These are phyloP conservation scores for Erebia ligea DNA, from an alignment of 2,888 invertebrate species.

Conservation along the genomic window DNA sequence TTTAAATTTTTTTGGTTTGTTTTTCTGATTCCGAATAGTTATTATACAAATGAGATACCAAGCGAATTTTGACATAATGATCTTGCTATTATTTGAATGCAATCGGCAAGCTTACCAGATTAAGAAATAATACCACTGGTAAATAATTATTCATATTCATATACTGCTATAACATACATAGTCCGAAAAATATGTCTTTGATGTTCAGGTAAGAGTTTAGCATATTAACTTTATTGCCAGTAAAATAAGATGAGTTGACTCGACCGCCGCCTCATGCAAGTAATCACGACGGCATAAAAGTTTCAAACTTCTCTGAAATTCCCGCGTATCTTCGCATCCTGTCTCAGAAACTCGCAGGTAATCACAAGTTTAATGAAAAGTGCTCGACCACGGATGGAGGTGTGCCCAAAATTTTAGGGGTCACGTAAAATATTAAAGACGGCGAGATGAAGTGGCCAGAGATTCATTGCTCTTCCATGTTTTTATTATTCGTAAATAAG, in stretches of 20 bases:
- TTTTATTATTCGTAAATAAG: constrained; percentile 83
- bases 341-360: constrained; percentile 72
- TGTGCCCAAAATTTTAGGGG: constrained; percentile 76
- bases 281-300: constrained; percentile 81
- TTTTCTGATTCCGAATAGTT: too few species aligned
- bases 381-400: constrained; percentile 65
- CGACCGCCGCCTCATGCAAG: constrained; percentile 71
- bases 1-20: background rate
- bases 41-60: too few species aligned
- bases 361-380: constrained; percentile 81
- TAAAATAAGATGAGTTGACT: constrained; percentile 38
- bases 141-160: too few species aligned
- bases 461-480: constrained; percentile 81
- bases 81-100: too few species aligned
- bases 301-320: constrained; percentile 79
- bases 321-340: constrained; percentile 67
- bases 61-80: too few species aligned
- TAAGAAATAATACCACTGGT: too few species aligned
- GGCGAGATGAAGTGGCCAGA: constrained; percentile 80
- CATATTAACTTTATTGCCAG: background rate
- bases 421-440: constrained; percentile 83
- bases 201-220: too few species aligned
- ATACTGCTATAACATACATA: too few species aligned
- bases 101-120: too few species aligned
- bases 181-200: too few species aligned